Conservation (phyloP, 2,113 vertebrate genomes). For the Lontra canadensis region DNA sequence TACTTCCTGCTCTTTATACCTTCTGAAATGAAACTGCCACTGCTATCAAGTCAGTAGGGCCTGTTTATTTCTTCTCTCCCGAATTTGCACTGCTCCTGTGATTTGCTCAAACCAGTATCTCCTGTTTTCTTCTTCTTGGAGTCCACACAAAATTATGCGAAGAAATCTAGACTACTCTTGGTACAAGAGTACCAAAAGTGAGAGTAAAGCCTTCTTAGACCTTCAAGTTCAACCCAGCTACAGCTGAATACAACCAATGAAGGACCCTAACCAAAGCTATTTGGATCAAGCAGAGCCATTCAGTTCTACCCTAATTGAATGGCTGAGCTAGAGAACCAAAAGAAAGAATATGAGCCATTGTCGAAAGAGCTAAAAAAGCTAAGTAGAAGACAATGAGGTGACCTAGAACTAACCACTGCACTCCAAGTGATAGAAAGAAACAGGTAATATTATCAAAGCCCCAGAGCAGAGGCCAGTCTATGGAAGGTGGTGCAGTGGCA, state of each 20-base stretch:
- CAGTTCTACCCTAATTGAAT: not conserved
- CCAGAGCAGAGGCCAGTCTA: not conserved
- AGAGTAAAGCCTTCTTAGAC: not conserved
- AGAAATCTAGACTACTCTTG: not conserved
- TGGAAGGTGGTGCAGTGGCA: not conserved
- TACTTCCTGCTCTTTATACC: not conserved
- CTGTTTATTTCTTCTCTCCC: not conserved
- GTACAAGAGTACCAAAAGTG: not conserved
- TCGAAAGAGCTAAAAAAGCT: not conserved
- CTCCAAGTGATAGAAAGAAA: not conserved
- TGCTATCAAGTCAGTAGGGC: not conserved
- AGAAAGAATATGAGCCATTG: not conserved
- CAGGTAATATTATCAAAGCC: not conserved
- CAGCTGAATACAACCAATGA: not conserved
- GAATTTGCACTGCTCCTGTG: not conserved
- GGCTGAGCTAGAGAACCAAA: not conserved
- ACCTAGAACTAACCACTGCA: not conserved
- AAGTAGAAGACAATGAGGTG: not conserved
- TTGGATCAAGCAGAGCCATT: not conserved
- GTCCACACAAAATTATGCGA: not conserved
- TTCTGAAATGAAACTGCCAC: not conserved
- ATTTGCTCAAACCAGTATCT: not conserved
- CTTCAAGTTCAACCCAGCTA: not conserved
- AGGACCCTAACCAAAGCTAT: not conserved
- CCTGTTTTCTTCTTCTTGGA: not conserved